These are phyloP conservation scores for Pollenia labialis DNA, from an alignment of 2,888 invertebrate genomes.

Conservation along the genomic window DNA sequence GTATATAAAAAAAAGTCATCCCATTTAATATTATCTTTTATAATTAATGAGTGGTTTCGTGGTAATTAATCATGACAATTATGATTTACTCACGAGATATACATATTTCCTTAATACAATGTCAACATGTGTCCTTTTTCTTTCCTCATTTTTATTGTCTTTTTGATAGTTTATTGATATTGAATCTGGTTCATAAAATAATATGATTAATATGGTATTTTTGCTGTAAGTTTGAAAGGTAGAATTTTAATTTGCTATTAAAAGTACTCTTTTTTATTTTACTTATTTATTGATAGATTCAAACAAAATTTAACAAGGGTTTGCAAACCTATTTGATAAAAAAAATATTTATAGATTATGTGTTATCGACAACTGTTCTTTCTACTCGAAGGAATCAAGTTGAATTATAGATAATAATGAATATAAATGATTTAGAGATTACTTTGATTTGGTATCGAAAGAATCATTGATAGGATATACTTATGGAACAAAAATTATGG, in stretches of 20 bases:
- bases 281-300: background rate
- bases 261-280: background rate
- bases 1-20: conserved; percentile 22
- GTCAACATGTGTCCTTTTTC: conserved; percentile 58
- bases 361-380: too few species aligned
- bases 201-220: conserved; percentile 46
- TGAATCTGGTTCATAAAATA: conserved; percentile 45
- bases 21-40: conserved; percentile 76
- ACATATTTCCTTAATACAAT: conserved; percentile 43
- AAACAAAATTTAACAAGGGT: too few species aligned
- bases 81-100: conserved; percentile 71
- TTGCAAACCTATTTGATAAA: too few species aligned
- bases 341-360: too few species aligned
- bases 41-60: conserved; percentile 80
- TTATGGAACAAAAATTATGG: too few species aligned
- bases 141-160: conserved; percentile 8
- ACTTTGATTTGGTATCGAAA: too few species aligned
- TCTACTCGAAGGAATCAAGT: too few species aligned
- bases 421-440: too few species aligned
- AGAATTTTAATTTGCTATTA: conserved; percentile 17
- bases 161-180: conserved; percentile 11
- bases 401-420: too few species aligned
- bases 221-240: background rate
- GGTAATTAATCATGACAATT: conserved; percentile 82
- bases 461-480: too few species aligned